A percentile compares a stretch with the other conserved stretches of the same genome.
Conservation (phyloP, 2,888 invertebrate species). For the Papilio demoleus region DNA sequence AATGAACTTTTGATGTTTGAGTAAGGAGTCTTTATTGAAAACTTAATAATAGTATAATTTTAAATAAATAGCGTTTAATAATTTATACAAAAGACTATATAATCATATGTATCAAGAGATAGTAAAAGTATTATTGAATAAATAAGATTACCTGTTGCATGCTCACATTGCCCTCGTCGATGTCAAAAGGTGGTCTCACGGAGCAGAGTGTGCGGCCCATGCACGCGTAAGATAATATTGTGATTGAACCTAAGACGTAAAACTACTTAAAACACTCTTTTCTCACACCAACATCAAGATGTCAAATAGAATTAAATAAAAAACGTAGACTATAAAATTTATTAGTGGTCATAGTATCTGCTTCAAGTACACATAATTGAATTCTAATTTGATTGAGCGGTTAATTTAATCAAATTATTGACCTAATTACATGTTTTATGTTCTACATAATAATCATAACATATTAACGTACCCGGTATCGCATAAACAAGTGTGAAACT, state of each 20-base stretch:
- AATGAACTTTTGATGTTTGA: neutral
- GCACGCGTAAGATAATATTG: conserved; percentile 85
- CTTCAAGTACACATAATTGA: neutral
- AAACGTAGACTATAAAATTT: too few species aligned
- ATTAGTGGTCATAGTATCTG: too few species aligned
- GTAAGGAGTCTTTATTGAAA: too few species aligned
- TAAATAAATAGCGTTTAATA: too few species aligned
- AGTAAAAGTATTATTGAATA: too few species aligned
- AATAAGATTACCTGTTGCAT: conserved; percentile 84
- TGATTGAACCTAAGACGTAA: conserved; percentile 80
- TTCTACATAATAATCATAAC: too few species aligned
- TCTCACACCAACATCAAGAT: neutral
- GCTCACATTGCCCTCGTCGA: conserved; percentile 85
- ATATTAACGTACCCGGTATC: conserved; percentile 84
- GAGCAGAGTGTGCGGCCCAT: conserved; percentile 89
- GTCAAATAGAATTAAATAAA: too few species aligned
- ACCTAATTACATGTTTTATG: neutral
- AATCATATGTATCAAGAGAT: too few species aligned
- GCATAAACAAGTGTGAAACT: conserved; percentile 89
- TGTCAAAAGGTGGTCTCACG: conserved; percentile 87
- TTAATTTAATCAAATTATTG: neutral
- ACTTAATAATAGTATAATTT: too few species aligned
- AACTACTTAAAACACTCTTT: neutral
- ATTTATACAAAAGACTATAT: too few species aligned
- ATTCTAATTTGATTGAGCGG: neutral